Evolutionary conservation across 2,113 vertebrate genomes (phyloP), one percentile per base, ranked within the genome.

Genomic region (Crotophaga sulcirostris): DNA sequence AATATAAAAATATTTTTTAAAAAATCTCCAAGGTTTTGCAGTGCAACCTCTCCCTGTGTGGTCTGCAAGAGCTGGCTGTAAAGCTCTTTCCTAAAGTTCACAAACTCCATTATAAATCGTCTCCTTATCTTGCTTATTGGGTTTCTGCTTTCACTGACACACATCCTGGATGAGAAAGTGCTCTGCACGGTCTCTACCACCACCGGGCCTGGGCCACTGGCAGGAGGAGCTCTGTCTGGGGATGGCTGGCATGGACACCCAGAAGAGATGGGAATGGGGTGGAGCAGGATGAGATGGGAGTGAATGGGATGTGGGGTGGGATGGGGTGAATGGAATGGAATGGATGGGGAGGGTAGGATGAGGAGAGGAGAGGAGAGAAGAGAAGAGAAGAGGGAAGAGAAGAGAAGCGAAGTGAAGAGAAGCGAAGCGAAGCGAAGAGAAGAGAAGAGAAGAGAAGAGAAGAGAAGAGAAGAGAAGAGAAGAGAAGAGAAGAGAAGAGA

Each of bases 1-100:
- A 94, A 94, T 97, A 95, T 95, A 84, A 96, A 96, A 96, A 95
- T 95, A 96, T 95, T 96, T 96, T 96, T 94, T 16, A 63, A 73
- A 87, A 96, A 94, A 89, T 96, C 96, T 97, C 93, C 87, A 87
- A 93, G 93, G 88, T 95, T 95, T 96, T 96, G 76, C 80, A 91
- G 77, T 94, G 60, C 74, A 95, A 94, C 84, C 82, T 93, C 96
- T 96, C 86, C 87, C 64, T 97, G 96, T 97, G 96, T 96, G 96
- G 96, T 96, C 96, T 95, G 54, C 68, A 95, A 93, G 93, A 81
- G 82, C 92, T 96, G 96, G 77, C 94, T 93, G 95, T 70, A 96
- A 96, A 95, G 85, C 86, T 90, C 52, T 78, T 92, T 91, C 90
- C 72, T 70, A 51, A 94, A 89, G 95, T 96, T 96, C 97, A 95